Evolutionary conservation across 1,140 invertebrate genomes (phyloP), one percentile per base, ranked within the genome.

Genomic region (Calephelis nemesis): DNA sequence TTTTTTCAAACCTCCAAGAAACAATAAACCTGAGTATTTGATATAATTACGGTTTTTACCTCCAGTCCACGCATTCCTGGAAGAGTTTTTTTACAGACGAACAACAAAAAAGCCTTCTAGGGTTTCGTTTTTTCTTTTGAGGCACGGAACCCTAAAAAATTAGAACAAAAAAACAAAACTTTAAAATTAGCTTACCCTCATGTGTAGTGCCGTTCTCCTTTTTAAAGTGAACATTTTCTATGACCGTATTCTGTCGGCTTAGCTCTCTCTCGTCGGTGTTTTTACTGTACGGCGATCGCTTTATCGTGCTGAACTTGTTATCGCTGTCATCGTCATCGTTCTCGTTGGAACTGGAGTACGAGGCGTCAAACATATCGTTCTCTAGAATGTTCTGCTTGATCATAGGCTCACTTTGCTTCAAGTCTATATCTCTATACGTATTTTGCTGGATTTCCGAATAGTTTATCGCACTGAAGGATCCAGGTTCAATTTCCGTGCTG

Each of bases 241-340:
- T 92, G 7, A 92, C 88, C 0, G 90, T 91, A 62, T 92, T 89
- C 85, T 93, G 92, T n/a, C 90, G 76, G 65, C 87, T 87, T 60
- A 92, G 65, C 62, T 93, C 84, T 60, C 78, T 69, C 0, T 81
- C 82, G 3, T 80, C 81, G 73, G 90, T 92, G 30, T 90, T 92
- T 83, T 94, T 94, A 42, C 91, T 94, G 72, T 94, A 94, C 11
- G 94, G 94, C n/a, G 94, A 95, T 13, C 94, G 82, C 72, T 95
- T 95, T 13, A 95, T 95, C 9, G 94, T 95, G 60, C 94, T 94
- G 78, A 94, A 95, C 81, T 95, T 94, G 81, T 93, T 93, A 73
- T 94, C 93, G 67, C 93, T 93, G 42, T 94, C 94, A 60, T 94
- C 92, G 19, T 93, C 93, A 42, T 92, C 92, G 39, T 93, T 88